Evolutionary conservation across 2,797 vertebrate species (phyloP).

Genomic region (Phataginus tricuspis): DNA sequence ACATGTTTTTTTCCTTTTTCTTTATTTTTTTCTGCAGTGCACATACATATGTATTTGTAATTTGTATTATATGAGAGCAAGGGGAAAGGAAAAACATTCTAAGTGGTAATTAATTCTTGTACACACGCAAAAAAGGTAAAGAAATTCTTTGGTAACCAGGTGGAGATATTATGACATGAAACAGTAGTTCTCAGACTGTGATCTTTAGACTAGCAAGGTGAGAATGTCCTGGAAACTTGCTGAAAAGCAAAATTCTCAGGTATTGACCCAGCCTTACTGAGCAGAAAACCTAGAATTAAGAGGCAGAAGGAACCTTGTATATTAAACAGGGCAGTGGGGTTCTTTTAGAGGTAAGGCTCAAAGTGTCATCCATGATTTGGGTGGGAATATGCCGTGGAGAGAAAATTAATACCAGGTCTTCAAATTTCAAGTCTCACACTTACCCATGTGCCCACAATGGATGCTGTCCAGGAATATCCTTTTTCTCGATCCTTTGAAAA

Average conservation of each 20-base stretch:
- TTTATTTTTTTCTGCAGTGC: rapidly evolving
- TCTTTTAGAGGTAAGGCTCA: neutral
- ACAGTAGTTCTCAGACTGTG: neutral
- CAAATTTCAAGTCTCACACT: neutral
- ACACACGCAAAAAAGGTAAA: neutral
- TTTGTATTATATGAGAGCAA: neutral
- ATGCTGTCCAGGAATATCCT: neutral
- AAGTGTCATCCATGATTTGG: rapidly evolving
- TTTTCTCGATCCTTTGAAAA: neutral
- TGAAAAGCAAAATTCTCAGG: neutral
- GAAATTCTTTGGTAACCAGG: too few species aligned
- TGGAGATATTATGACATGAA: neutral
- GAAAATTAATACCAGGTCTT: neutral
- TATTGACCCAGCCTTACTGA: neutral
- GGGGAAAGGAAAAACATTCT: neutral
- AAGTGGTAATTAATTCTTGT: neutral
- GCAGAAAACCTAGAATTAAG: neutral
- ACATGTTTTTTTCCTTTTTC: too few species aligned
- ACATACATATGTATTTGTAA: neutral
- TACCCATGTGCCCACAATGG: rapidly evolving
- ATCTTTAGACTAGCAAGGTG: too few species aligned
- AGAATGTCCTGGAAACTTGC: neutral
- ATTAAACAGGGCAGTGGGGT: rapidly evolving
- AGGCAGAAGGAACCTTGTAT: neutral
- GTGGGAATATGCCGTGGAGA: rapidly evolving